Conservation (phyloP, 2,797 vertebrate genomes). For the Lepilemur septentrionalis region DNA sequence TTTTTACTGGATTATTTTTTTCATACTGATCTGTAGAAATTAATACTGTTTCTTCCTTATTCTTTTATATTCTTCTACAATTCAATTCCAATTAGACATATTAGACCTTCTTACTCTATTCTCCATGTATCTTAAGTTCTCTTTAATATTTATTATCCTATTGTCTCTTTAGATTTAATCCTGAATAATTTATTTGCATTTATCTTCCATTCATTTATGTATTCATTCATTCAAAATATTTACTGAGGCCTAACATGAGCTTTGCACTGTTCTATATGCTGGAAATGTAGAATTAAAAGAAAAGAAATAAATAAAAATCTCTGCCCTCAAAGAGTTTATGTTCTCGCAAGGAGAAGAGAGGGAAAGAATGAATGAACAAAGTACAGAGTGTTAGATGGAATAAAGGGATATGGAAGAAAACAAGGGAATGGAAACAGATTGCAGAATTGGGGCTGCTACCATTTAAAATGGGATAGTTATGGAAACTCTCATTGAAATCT, state of each 20-base stretch:
- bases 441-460: background rate
- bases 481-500: background rate
- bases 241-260: background rate
- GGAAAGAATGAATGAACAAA: background rate
- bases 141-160: background rate
- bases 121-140: background rate
- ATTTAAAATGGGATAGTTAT: background rate
- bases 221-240: background rate
- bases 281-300: background rate
- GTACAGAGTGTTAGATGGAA: background rate
- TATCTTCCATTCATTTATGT: conserved; percentile 4
- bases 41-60: background rate
- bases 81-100: background rate
- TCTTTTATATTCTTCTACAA: background rate
- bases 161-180: background rate
- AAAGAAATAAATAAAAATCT: background rate
- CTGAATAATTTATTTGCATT: conserved; percentile 24
- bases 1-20: background rate
- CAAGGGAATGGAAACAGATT: background rate
- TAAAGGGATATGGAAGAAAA: background rate
- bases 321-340: background rate
- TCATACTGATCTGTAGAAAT: background rate
- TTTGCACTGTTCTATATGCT: background rate
- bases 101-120: background rate
- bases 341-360: background rate